Evolutionary conservation across 1,140 invertebrate species (phyloP).

Genomic region (Laupala kohalensis): DNA sequence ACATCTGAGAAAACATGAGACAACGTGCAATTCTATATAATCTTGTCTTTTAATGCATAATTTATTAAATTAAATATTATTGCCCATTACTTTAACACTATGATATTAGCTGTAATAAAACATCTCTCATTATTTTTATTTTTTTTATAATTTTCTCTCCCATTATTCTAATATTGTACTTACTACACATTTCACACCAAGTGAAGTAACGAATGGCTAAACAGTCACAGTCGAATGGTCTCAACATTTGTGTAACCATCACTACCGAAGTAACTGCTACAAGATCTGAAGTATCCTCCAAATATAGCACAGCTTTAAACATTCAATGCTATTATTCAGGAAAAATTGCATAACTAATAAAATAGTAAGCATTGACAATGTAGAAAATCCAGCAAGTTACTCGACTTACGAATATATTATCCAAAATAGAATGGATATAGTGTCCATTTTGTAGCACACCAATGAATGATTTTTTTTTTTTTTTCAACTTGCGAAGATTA

Average conservation of each 20-base stretch:
- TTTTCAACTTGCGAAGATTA: not conserved
- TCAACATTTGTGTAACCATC: not conserved
- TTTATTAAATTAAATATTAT: constrained; percentile 13
- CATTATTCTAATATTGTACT: not conserved
- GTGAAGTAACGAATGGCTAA: not conserved
- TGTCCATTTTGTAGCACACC: not conserved
- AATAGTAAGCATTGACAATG: not conserved
- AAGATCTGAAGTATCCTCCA: not conserved
- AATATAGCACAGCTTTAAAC: not conserved
- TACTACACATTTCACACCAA: not conserved
- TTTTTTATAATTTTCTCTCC: not conserved
- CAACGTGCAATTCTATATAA: constrained; percentile 13
- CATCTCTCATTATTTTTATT: constrained; percentile 7
- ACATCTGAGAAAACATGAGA: constrained; percentile 9
- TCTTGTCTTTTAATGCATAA: constrained; percentile 14
- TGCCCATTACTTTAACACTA: constrained; percentile 13
- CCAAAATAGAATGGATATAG: not conserved
- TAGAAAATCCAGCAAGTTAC: not conserved
- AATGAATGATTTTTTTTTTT: not conserved
- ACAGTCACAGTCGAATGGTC: not conserved
- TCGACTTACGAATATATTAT: not conserved
- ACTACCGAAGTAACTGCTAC: not conserved
- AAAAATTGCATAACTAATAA: not conserved
- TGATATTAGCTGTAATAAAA: constrained; percentile 11
- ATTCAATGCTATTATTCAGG: not conserved